Evolutionary conservation across 2,888 invertebrate species (phyloP).

Genomic region (Nomada fucata): DNA sequence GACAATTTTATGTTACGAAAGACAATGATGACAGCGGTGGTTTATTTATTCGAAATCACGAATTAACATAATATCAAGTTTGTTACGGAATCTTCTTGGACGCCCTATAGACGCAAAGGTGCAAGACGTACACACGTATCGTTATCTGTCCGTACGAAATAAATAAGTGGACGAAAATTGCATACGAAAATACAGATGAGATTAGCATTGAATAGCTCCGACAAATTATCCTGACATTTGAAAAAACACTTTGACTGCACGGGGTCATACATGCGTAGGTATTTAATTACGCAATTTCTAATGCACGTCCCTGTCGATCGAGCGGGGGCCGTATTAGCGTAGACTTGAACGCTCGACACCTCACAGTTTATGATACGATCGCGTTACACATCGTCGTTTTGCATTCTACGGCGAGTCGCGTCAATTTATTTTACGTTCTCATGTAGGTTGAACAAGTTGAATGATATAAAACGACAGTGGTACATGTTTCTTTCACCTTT

Average conservation of each 20-base stretch:
- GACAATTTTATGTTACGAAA: too few species aligned
- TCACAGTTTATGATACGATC: constrained; percentile 59
- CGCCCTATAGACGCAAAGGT: too few species aligned
- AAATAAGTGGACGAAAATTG: too few species aligned
- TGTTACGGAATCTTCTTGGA: too few species aligned
- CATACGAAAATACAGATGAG: background rate
- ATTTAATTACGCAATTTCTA: constrained; percentile 29
- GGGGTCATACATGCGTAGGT: background rate
- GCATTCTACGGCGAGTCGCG: constrained; percentile 48
- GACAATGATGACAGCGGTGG: too few species aligned
- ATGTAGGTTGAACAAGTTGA: constrained; percentile 60
- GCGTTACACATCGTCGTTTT: constrained; percentile 57
- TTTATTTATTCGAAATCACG: too few species aligned
- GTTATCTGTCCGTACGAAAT: too few species aligned
- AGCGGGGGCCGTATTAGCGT: constrained; percentile 18
- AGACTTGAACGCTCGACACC: constrained; percentile 52
- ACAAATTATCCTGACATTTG: background rate
- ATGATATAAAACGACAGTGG: constrained; percentile 68
- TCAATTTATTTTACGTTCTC: constrained; percentile 60
- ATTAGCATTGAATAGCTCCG: background rate
- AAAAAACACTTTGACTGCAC: background rate
- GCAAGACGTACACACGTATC: too few species aligned
- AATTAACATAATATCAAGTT: too few species aligned
- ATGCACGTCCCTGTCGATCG: constrained; percentile 19
- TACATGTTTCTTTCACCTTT: constrained; percentile 67